Percentiles rank a stretch among this genome's conserved stretches.
phyloP scores from a whole-genome alignment of 35 echinoderm and acorn worm species.

The Heliocidaris erythrogramma region DNA sequence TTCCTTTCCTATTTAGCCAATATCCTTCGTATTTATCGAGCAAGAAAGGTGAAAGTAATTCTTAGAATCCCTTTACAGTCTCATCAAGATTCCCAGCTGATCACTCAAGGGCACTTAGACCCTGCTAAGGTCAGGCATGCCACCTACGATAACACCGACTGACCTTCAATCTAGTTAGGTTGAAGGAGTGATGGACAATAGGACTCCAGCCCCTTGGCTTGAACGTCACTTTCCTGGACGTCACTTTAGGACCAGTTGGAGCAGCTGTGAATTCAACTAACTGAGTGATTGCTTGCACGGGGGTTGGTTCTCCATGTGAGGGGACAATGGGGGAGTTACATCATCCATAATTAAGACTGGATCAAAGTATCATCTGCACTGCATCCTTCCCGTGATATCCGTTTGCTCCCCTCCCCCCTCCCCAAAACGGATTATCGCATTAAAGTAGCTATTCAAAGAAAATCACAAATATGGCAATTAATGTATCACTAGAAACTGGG shows the following conservation, averaged over 20 bases:
- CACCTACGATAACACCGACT: neutral
- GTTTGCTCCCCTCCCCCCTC: no score
- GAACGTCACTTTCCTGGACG: neutral
- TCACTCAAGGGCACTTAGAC: neutral
- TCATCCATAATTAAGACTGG: no score
- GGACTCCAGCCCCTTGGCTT: neutral
- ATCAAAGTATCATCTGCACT: no score
- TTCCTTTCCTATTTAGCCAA: no score
- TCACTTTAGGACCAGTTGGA: neutral
- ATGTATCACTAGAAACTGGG: no score
- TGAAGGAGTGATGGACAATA: neutral
- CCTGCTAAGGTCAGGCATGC: neutral
- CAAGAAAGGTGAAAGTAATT: no score
- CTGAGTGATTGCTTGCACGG: neutral
- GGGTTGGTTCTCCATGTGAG: neutral
- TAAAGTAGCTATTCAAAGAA: no score
- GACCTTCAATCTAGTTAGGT: neutral
- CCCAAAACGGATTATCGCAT: no score
- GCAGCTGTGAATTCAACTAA: neutral
- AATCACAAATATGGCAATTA: no score
- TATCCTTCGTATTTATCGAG: no score
- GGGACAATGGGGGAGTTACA: no score
- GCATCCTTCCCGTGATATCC: no score
- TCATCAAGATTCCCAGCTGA: slow-evolving; percentile 9
- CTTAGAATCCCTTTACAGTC: neutral